These are phyloP conservation scores for Chinchilla lanigera DNA, from an alignment of 2,113 vertebrate species.

Conservation along the genomic window DNA sequence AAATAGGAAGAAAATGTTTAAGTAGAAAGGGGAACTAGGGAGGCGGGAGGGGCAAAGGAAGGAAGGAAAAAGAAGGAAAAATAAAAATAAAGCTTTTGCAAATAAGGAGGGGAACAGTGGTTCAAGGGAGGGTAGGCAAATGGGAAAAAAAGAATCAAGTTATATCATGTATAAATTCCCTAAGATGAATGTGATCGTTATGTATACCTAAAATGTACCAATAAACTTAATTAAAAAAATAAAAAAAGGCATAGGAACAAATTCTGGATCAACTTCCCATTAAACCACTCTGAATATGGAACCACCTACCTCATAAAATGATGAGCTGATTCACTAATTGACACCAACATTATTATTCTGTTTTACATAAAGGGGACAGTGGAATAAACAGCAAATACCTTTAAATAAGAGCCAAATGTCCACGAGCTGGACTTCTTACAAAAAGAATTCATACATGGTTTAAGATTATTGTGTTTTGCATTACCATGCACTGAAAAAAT, in stretches of 20 bases:
- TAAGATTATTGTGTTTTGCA: not conserved
- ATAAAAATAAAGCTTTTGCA: not conserved
- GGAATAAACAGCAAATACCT: not conserved
- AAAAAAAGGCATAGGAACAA: not conserved
- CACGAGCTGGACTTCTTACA: not conserved
- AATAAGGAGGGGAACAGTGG: not conserved
- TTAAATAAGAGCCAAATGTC: not conserved
- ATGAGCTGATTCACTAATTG: not conserved
- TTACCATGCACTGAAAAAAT: not conserved
- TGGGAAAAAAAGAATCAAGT: not conserved
- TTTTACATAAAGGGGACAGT: not conserved
- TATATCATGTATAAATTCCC: not conserved
- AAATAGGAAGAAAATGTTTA: not conserved
- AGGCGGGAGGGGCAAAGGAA: not conserved
- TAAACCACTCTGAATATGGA: not conserved
- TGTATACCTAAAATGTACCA: not conserved
- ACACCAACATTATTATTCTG: not conserved
- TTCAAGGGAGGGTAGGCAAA: not conserved
- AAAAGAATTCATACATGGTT: slow-evolving; percentile 2
- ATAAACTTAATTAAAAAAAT: not conserved
- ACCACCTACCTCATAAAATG: not conserved
- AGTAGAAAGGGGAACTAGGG: not conserved
- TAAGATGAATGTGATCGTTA: not conserved
- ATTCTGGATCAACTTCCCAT: slow-evolving; percentile 7
- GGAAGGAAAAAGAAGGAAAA: not conserved